Base-by-base conservation (phyloP, 2,888 invertebrate species). In the Tanaodytes sp. region DNA sequence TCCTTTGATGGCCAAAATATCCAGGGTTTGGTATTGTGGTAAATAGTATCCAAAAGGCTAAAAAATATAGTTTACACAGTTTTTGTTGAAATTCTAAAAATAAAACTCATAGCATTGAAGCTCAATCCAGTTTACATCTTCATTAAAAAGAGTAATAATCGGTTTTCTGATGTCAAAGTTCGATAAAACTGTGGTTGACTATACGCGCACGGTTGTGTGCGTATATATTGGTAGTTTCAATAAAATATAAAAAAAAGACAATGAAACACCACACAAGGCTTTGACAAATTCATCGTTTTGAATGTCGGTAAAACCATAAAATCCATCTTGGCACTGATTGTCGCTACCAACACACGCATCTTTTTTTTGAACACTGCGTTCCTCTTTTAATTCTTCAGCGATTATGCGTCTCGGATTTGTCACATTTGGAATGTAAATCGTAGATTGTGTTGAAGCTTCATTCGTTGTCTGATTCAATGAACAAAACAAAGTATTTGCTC, bases 141-240 rank as follows among this genome's bases (percentile, higher is more conserved):
- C 12, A 45, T 12, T 14, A 45, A 14, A 27, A 45, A 45, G 4
- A 42, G 2, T n/a, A 42, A 19, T 19, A 42, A n/a, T 11, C 42
- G 42, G 12, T 45, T 27, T 23, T 45, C 8, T 6, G 45, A 18
- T 14, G 14, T 14, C 8, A 45, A 45, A 11, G 12, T 27, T 11
- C 12, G 2, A 14, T 19, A 45, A 45, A 27, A 45, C n/a, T 14
- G n/a, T 27, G 27, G 45, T 45, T 45, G n/a, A 15, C 16, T 5
- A 16, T 14, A 3, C 6, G 5, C 16, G 14, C 12, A n/a, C 12
- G 36, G 11, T n/a, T n/a, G n/a, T n/a, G n/a, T n/a, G n/a, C n/a
- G n/a, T n/a, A n/a, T n/a, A n/a, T 23, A 5, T 23, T 23, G 23
- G 3, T 39, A 68, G 52, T 18, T 68, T 39, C 11, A 71, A 12